Percentiles rank a stretch among this genome's conserved stretches.
phyloP scores from a whole-genome alignment of 2,888 invertebrate genomes.

The Gonocerus acuteangulatus region DNA sequence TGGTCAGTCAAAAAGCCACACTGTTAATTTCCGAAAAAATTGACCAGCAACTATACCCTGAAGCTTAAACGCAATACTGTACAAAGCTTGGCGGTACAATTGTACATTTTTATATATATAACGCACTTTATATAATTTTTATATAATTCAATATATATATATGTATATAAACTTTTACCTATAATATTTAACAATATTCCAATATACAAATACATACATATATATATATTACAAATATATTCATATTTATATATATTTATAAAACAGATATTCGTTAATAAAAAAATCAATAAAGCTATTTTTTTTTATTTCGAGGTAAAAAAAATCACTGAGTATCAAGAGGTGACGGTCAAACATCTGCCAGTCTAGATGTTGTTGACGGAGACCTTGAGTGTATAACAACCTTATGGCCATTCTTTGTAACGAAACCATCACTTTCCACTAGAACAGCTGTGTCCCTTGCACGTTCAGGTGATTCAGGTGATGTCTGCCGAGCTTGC shows the following conservation, averaged over 20 bases:
- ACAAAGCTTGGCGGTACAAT: slow-evolving; percentile 27
- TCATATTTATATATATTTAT: slow-evolving; percentile 7
- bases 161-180: neutral
- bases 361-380: slow-evolving; percentile 71
- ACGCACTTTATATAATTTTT: neutral
- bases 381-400: slow-evolving; percentile 83
- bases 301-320: slow-evolving; percentile 24
- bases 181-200: slow-evolving; percentile 10
- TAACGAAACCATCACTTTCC: slow-evolving; percentile 72
- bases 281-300: slow-evolving; percentile 33
- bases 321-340: slow-evolving; percentile 39
- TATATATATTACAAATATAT: neutral
- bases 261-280: slow-evolving; percentile 20
- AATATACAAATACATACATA: slow-evolving; percentile 19
- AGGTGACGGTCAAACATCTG: slow-evolving; percentile 76
- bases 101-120: slow-evolving; percentile 19
- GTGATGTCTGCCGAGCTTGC: slow-evolving; percentile 50
- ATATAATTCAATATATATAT: slow-evolving; percentile 1
- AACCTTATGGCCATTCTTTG: slow-evolving; percentile 82
- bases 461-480: slow-evolving; percentile 41
- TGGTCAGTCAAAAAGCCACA: slow-evolving; percentile 25
- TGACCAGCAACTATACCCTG: slow-evolving; percentile 28
- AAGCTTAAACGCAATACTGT: slow-evolving; percentile 25
- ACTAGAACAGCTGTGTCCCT: slow-evolving; percentile 78
- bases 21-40: slow-evolving; percentile 23